Conservation (phyloP, 2,797 vertebrate genomes). For the Jordanella pulchra region DNA sequence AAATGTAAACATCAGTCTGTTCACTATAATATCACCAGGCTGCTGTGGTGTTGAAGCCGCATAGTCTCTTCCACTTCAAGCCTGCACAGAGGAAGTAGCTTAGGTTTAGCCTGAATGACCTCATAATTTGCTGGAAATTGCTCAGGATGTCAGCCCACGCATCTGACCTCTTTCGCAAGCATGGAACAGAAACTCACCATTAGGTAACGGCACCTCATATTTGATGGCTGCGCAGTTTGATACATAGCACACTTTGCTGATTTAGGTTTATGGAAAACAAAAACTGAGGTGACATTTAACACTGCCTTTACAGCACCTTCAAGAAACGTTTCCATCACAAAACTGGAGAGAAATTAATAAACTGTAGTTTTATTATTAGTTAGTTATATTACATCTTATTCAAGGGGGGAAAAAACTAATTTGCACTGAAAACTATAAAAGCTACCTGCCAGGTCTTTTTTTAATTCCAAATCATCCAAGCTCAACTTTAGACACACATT, state of each 20-base stretch:
- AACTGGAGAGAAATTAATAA: no score
- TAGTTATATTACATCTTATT: no score
- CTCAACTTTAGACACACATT: background rate
- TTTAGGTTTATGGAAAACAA: background rate
- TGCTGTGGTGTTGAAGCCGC: background rate
- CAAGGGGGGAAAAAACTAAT: no score
- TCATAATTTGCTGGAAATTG: constrained; percentile 4
- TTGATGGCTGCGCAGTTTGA: background rate
- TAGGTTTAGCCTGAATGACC: background rate
- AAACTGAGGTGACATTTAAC: background rate
- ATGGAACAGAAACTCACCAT: background rate
- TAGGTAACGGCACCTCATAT: background rate
- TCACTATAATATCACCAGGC: background rate
- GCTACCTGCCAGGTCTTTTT: background rate
- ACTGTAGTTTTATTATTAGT: no score
- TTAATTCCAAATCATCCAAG: background rate
- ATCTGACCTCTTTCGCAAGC: background rate
- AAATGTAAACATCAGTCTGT: constrained; percentile 1
- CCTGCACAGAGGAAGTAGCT: constrained; percentile 10
- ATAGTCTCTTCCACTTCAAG: background rate
- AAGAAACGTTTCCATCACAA: no score
- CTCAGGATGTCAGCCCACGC: background rate
- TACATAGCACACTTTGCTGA: background rate
- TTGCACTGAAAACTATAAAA: background rate
- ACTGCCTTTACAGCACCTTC: background rate